These are phyloP conservation scores for Platycheirus albimanus DNA, from an alignment of 2,888 invertebrate genomes.

Conservation along the genomic window DNA sequence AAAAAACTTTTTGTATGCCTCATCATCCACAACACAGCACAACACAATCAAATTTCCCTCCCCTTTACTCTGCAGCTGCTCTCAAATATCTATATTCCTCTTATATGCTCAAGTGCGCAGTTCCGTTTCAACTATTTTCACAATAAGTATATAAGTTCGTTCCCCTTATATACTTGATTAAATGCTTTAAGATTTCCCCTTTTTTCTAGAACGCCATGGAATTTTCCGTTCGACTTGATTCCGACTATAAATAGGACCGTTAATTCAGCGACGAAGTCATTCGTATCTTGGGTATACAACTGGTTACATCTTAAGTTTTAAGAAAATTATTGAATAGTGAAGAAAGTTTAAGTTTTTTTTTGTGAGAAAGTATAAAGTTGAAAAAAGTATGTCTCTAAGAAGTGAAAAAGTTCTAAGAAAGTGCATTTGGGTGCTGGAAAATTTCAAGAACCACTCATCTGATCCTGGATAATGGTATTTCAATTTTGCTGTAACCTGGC, in stretches of 20 bases:
- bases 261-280: background rate
- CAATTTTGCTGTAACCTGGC: background rate
- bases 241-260: slow-evolving; percentile 60
- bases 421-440: slow-evolving; percentile 20
- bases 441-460: background rate
- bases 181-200: slow-evolving; percentile 34
- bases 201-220: slow-evolving; percentile 55
- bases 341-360: background rate
- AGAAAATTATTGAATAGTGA: background rate
- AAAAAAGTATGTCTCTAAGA: slow-evolving; percentile 45
- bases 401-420: slow-evolving; percentile 43
- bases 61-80: background rate
- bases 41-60: background rate
- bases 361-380: slow-evolving; percentile 10
- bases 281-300: slow-evolving; percentile 27
- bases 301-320: background rate
- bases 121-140: slow-evolving; percentile 12
- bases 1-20: background rate
- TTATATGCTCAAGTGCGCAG: slow-evolving; percentile 16
- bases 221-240: slow-evolving; percentile 43
- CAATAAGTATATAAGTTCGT: slow-evolving; percentile 3
- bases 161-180: background rate
- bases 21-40: too few relatives aligned
- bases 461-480: slow-evolving; percentile 56
- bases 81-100: background rate